Percentiles rank a stretch among this genome's conserved stretches.
Conservation (phyloP, 2,888 invertebrate species). For the Automeris io region DNA sequence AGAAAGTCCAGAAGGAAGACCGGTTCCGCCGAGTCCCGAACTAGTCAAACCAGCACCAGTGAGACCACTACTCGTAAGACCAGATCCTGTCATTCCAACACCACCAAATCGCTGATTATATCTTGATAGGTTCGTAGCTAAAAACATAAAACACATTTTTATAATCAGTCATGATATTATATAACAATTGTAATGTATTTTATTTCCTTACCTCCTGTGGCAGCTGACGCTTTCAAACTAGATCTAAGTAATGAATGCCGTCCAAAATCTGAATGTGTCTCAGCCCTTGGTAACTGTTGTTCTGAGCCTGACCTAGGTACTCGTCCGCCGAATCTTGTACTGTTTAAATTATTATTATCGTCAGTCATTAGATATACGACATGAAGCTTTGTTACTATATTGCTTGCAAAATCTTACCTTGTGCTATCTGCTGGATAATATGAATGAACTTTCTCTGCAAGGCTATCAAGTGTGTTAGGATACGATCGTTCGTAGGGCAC, state of each 20-base stretch:
- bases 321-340: constrained; percentile 61
- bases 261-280: constrained; percentile 88
- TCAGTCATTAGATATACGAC: not conserved
- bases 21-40: constrained; percentile 42
- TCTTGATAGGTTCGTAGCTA: constrained; percentile 76
- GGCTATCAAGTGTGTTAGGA: constrained; percentile 91
- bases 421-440: constrained; percentile 79
- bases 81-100: constrained; percentile 50
- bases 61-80: constrained; percentile 45
- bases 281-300: constrained; percentile 91
- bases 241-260: constrained; percentile 89
- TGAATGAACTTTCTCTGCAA: constrained; percentile 95
- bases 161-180: not conserved
- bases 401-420: constrained; percentile 32
- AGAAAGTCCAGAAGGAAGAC: constrained; percentile 62
- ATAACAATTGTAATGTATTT: not conserved
- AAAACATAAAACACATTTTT: constrained; percentile 19
- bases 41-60: constrained; percentile 35
- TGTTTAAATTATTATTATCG: constrained; percentile 20
- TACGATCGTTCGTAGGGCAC: constrained; percentile 92
- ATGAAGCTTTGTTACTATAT: not conserved
- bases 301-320: constrained; percentile 94
- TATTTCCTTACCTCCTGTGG: constrained; percentile 29
- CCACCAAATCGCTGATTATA: constrained; percentile 80
- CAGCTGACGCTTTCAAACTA: constrained; percentile 82